Percentiles rank a stretch among this genome's conserved stretches.
These are phyloP conservation scores for Dendroctonus ponderosae DNA, from an alignment of 1,140 invertebrate genomes.

Conservation along the genomic window DNA sequence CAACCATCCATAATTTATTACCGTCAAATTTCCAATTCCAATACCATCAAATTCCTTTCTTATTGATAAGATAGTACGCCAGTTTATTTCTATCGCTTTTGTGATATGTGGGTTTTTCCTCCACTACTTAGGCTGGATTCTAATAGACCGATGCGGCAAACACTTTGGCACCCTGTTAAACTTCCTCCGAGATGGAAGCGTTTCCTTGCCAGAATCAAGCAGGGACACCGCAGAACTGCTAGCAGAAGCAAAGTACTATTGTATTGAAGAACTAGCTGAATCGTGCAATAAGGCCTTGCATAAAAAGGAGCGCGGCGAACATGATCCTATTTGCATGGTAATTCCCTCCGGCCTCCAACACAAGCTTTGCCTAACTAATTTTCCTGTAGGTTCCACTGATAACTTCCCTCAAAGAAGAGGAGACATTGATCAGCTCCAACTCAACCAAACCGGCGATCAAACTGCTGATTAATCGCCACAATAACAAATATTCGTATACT, in stretches of 20 bases:
- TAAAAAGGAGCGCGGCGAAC: conserved; percentile 73
- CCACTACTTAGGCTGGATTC: conserved; percentile 82
- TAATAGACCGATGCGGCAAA: conserved; percentile 97
- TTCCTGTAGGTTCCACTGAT: conserved; percentile 90
- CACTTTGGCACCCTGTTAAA: conserved; percentile 97
- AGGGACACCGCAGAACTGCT: conserved; percentile 85
- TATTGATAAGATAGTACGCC: too few species aligned
- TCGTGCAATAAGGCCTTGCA: conserved; percentile 82
- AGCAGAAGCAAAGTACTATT: conserved; percentile 96
- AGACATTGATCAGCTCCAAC: conserved; percentile 76
- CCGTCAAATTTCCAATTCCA: too few species aligned
- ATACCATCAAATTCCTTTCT: too few species aligned
- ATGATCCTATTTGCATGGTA: conserved; percentile 67
- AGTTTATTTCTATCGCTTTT: too few species aligned
- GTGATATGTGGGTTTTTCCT: too few species aligned
- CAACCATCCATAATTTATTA: too few species aligned
- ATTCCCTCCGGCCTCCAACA: neutral
- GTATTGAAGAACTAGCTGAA: conserved; percentile 82
- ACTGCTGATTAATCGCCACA: conserved; percentile 94
- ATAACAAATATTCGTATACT: conserved; percentile 99
- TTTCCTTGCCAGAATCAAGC: conserved; percentile 85
- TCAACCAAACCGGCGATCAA: conserved; percentile 97
- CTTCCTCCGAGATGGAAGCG: conserved; percentile 90
- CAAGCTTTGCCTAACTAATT: neutral
- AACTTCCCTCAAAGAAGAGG: conserved; percentile 91